phyloP scores from a whole-genome alignment of 2,113 vertebrate genomes.

The Psephotus haematonotus region DNA sequence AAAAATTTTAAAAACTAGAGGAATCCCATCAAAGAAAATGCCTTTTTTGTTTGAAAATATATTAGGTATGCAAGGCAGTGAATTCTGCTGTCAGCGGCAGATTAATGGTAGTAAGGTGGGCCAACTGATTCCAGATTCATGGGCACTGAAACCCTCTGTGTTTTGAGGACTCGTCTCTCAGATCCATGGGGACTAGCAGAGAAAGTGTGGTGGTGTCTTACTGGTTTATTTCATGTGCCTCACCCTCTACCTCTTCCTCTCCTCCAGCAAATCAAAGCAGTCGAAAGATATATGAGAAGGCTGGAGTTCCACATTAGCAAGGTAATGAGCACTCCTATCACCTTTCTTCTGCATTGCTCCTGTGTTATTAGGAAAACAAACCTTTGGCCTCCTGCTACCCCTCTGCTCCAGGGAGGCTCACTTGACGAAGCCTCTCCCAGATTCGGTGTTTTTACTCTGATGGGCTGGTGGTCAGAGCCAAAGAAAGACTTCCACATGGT shows the following conservation, averaged over 20 bases:
- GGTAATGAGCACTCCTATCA: conserved; percentile 75
- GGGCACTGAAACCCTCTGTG: not conserved
- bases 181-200: not conserved
- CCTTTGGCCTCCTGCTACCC: not conserved
- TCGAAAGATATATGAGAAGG: conserved; percentile 94
- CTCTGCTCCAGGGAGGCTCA: not conserved
- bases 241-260: conserved; percentile 39
- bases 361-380: not conserved
- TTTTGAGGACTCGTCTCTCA: not conserved
- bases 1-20: not conserved
- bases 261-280: conserved; percentile 96
- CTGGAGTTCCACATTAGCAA: conserved; percentile 99
- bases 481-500: not conserved
- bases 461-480: not conserved
- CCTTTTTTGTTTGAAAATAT: not conserved
- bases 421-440: not conserved
- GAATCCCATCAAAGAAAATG: not conserved
- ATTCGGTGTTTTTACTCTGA: not conserved
- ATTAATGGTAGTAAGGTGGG: not conserved
- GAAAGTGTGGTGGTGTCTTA: not conserved
- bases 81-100: not conserved
- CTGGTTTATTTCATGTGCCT: not conserved
- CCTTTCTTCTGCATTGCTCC: conserved; percentile 3
- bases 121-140: not conserved
- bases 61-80: not conserved